phyloP scores from a whole-genome alignment of 2,797 vertebrate species.

The Epinephelus coioides region DNA sequence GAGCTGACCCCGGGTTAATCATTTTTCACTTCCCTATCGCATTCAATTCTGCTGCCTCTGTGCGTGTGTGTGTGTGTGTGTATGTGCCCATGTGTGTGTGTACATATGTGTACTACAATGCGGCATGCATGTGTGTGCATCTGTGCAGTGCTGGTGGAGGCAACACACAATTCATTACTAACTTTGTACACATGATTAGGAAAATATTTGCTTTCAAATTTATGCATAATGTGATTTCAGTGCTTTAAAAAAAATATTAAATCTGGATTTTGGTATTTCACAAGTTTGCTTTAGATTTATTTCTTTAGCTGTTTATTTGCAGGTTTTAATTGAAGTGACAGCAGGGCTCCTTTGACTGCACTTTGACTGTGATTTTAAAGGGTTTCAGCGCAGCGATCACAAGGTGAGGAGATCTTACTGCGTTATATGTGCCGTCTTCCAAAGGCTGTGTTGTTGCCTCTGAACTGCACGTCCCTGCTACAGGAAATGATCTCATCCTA shows the following conservation, averaged over 20 bases:
- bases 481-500: conserved; percentile 21
- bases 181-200: conserved; percentile 70
- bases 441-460: conserved; percentile 3
- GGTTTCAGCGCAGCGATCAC: conserved; percentile 24
- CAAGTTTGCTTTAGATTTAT: conserved; percentile 52
- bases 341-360: conserved; percentile 17
- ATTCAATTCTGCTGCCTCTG: conserved; percentile 86
- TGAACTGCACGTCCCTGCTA: conserved; percentile 2
- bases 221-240: conserved; percentile 56
- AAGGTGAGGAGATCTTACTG: conserved; percentile 38
- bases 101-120: conserved; percentile 33
- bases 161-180: conserved; percentile 63
- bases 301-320: conserved; percentile 49
- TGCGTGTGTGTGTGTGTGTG: conserved; percentile 49
- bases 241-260: conserved; percentile 4
- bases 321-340: conserved; percentile 56
- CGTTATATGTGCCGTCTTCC: neutral
- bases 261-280: conserved; percentile 50
- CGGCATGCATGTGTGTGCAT: conserved; percentile 33
- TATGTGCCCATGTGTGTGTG: conserved; percentile 39
- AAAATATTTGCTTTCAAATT: conserved; percentile 69
- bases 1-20: conserved; percentile 91
- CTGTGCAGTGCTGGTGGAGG: conserved; percentile 43
- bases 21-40: conserved; percentile 91
- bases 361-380: conserved; percentile 40